Conservation (phyloP, 2,113 vertebrate species). For the Meles meles region DNA sequence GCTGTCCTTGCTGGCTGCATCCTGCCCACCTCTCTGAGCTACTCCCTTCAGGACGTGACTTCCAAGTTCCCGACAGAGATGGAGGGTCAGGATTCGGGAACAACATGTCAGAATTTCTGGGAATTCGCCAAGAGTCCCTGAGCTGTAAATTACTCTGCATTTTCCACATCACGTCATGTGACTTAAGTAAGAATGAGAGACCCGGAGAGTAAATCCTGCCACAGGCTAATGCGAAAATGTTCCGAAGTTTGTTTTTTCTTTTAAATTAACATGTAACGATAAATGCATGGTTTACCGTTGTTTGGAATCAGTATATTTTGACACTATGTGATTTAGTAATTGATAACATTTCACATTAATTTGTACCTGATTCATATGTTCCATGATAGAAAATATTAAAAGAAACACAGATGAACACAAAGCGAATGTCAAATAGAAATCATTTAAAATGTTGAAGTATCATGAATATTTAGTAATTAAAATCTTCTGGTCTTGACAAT, state of each 20-base stretch:
- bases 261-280: not conserved
- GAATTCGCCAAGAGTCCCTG: not conserved
- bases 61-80: not conserved
- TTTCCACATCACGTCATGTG: not conserved
- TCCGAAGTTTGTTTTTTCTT: not conserved
- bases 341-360: not conserved
- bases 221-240: not conserved
- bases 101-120: not conserved
- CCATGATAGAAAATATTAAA: not conserved
- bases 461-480: not conserved
- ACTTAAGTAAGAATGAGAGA: not conserved
- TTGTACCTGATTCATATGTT: not conserved
- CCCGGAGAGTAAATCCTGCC: accelerated
- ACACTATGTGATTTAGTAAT: not conserved
- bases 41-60: not conserved
- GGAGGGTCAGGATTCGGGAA: not conserved
- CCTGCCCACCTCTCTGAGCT: accelerated
- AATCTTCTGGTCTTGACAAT: not conserved
- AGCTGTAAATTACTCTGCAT: not conserved
- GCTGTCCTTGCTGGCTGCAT: not conserved
- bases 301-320: not conserved
- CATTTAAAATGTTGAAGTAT: not conserved
- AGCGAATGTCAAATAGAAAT: not conserved
- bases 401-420: not conserved
- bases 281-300: not conserved